These are phyloP conservation scores for Cephalotes varians DNA, from an alignment of 2,888 invertebrate species.

Conservation along the genomic window DNA sequence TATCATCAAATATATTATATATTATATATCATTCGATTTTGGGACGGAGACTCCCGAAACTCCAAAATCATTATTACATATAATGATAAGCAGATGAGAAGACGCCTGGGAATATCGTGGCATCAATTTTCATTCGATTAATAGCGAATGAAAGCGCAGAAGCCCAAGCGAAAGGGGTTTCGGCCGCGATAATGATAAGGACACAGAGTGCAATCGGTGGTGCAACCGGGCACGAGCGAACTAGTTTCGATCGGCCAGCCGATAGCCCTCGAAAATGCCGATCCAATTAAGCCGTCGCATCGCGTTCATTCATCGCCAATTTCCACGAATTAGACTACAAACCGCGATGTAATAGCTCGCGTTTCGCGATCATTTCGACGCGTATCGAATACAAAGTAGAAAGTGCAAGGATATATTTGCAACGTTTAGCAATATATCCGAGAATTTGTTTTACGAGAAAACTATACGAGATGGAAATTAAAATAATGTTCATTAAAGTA, in stretches of 20 bases:
- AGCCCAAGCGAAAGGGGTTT: slow-evolving; percentile 15
- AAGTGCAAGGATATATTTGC: background rate
- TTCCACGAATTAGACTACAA: slow-evolving; percentile 55
- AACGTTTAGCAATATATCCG: background rate
- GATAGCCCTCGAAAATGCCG: slow-evolving; percentile 49
- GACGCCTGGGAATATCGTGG: slow-evolving; percentile 27
- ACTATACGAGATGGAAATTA: background rate
- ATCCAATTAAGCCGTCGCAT: slow-evolving; percentile 71
- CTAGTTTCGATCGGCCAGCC: slow-evolving; percentile 50
- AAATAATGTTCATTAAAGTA: background rate
- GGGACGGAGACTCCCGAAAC: no score
- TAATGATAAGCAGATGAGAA: slow-evolving; percentile 38
- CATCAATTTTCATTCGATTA: slow-evolving; percentile 43
- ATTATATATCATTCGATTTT: no score
- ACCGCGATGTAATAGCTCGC: slow-evolving; percentile 24
- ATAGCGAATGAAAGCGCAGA: slow-evolving; percentile 45
- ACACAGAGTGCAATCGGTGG: slow-evolving; percentile 9
- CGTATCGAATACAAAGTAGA: background rate
- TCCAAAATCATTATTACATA: slow-evolving; percentile 12
- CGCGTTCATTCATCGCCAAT: slow-evolving; percentile 74
- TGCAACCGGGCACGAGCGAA: slow-evolving; percentile 11
- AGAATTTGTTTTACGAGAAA: background rate
- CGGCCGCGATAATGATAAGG: slow-evolving; percentile 34
- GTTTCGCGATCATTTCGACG: background rate
- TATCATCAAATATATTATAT: no score